A percentile compares a stretch with the other conserved stretches of the same genome.
Conservation (phyloP, 2,888 invertebrate genomes). For the Gymnocheta viridis region DNA sequence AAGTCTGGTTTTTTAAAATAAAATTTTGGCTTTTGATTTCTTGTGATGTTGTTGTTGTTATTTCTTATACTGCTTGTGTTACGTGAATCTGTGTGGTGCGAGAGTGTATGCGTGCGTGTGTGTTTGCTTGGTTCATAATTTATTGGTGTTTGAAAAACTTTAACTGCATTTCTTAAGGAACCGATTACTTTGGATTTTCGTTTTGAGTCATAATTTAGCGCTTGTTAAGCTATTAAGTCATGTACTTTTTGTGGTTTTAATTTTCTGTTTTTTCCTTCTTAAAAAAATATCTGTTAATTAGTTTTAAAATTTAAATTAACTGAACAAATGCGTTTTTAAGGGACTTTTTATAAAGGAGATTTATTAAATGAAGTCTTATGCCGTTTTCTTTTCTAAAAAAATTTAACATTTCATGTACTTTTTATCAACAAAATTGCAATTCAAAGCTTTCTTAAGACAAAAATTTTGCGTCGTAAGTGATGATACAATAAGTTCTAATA, state of each 20-base stretch:
- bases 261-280: not conserved
- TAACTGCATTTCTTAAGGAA: conserved; percentile 56
- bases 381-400: no score
- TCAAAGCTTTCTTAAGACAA: no score
- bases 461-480: no score
- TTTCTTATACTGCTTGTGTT: conserved; percentile 15
- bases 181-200: conserved; percentile 48
- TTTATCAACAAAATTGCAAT: no score
- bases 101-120: conserved; percentile 8
- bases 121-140: not conserved
- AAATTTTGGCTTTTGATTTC: conserved; percentile 39
- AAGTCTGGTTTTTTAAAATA: conserved; percentile 45
- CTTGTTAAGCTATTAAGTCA: conserved; percentile 5
- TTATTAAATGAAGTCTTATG: no score
- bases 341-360: not conserved
- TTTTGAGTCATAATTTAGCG: conserved; percentile 27
- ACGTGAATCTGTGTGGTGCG: not conserved
- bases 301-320: not conserved
- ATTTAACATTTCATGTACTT: no score
- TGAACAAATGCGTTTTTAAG: not conserved
- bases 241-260: not conserved
- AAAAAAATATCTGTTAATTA: not conserved
- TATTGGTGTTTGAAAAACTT: conserved; percentile 37
- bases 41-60: conserved; percentile 21
- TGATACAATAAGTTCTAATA: no score